A percentile compares a stretch with the other conserved stretches of the same genome.
Conservation (phyloP, 2,797 vertebrate genomes). For the Sylvia borin region DNA sequence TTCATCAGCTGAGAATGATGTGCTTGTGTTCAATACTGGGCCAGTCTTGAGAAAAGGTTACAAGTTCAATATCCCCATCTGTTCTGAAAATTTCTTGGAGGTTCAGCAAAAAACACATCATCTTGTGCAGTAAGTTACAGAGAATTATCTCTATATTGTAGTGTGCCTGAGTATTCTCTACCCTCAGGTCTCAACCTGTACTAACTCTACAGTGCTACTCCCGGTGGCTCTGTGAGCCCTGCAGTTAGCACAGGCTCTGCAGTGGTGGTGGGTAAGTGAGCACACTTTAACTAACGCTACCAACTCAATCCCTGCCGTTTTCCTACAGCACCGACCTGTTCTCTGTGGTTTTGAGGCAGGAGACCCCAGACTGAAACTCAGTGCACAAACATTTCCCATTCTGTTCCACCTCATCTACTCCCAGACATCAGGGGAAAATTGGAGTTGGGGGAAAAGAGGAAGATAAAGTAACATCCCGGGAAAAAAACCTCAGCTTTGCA, state of each 20-base stretch:
- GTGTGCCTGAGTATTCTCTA: background rate
- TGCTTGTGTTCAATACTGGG: background rate
- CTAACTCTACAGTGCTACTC: fast-evolving
- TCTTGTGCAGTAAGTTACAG: background rate
- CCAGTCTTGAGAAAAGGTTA: background rate
- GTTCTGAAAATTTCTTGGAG: background rate
- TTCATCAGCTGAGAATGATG: background rate
- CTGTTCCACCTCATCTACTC: background rate
- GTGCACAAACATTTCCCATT: background rate
- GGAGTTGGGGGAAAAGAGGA: fast-evolving
- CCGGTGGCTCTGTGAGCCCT: fast-evolving
- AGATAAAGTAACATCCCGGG: background rate
- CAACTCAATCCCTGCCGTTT: background rate
- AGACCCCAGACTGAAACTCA: background rate
- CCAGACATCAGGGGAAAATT: background rate
- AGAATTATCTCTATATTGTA: background rate
- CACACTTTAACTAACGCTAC: background rate
- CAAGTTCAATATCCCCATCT: background rate
- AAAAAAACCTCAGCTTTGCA: background rate
- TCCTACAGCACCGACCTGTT: background rate
- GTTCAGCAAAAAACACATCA: background rate
- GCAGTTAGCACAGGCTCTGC: background rate
- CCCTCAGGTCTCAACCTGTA: background rate
- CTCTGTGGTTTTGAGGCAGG: background rate
- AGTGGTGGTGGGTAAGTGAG: background rate